phyloP scores from a whole-genome alignment of 1,140 invertebrate genomes.

The Oncopodura yosiiana region DNA sequence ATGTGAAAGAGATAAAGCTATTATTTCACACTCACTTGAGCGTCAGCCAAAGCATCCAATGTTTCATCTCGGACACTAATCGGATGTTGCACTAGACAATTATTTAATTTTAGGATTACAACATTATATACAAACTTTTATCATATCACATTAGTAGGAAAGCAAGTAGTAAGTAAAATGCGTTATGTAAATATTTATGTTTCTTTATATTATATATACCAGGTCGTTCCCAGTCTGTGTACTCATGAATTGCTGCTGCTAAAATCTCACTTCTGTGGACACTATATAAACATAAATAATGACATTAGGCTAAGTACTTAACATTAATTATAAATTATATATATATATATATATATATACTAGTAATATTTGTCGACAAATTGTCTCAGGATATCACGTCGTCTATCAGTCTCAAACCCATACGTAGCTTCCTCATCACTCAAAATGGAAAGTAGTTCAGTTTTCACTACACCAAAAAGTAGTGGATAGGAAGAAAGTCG shows the following conservation, averaged over 20 bases:
- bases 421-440: conserved; percentile 64
- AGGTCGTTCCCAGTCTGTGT: conserved; percentile 90
- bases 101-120: too few relatives aligned
- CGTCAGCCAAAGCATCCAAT: conserved; percentile 83
- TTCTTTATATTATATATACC: too few relatives aligned
- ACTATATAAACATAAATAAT: conserved; percentile 24
- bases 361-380: conserved; percentile 81
- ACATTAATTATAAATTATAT: neutral
- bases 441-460: conserved; percentile 66
- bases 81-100: conserved; percentile 55
- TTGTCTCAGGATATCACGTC: conserved; percentile 82
- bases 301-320: too few relatives aligned
- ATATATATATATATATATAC: neutral
- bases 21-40: conserved; percentile 56
- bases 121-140: too few relatives aligned
- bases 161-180: too few relatives aligned
- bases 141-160: too few relatives aligned
- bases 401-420: conserved; percentile 78
- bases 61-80: conserved; percentile 64
- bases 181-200: too few relatives aligned
- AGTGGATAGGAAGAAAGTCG: conserved; percentile 39
- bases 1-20: neutral
- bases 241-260: conserved; percentile 91
- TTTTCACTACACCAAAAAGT: conserved; percentile 70
- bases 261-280: conserved; percentile 94